Conservation (phyloP, 1,140 invertebrate genomes). For the honey bee (Apis mellifera) region Amel_HAv3.1 CM009933.2:1974501-1975000, state of each 20-base stretch:
- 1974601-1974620: slow-evolving; percentile 89
- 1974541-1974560: slow-evolving; percentile 77
- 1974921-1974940: not conserved
- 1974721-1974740: slow-evolving; percentile 79
- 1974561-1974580: slow-evolving; percentile 80
- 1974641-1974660: slow-evolving; percentile 81
- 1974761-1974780: slow-evolving; percentile 78
- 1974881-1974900: slow-evolving; percentile 44
- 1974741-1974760: slow-evolving; percentile 78
- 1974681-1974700: slow-evolving; percentile 74
- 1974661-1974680: slow-evolving; percentile 73
- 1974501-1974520: slow-evolving; percentile 1
- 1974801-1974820: slow-evolving; percentile 56
- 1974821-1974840: slow-evolving; percentile 17
- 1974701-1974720: slow-evolving; percentile 74
- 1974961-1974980: not conserved
- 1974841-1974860: slow-evolving; percentile 13
- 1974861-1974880: slow-evolving; percentile 5
- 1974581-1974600: slow-evolving; percentile 90
- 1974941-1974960: not conserved
- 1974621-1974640: slow-evolving; percentile 86
- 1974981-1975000: slow-evolving; percentile 41
- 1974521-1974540: slow-evolving; percentile 58
- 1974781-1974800: slow-evolving; percentile 59
- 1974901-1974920: slow-evolving; percentile 62